Evolutionary conservation across 2,888 invertebrate genomes (phyloP).

Genomic region (Agonopterix arenella): DNA sequence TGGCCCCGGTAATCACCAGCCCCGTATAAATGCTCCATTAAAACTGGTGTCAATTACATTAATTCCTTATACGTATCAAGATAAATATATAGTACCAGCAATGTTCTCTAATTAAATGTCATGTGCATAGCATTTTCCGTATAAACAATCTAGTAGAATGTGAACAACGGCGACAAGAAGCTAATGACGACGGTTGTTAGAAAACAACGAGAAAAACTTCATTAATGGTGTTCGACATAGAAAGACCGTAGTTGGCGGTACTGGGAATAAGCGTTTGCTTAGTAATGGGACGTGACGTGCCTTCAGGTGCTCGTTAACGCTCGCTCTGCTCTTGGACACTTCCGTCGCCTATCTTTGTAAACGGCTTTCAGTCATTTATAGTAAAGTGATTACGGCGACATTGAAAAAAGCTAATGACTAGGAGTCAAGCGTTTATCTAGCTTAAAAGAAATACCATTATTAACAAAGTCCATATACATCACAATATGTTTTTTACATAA

Average conservation of each 20-base stretch:
- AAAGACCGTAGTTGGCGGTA: conserved; percentile 12
- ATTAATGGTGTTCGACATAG: conserved; percentile 23
- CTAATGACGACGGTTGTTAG: conserved; percentile 29
- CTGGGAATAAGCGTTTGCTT: conserved; percentile 2
- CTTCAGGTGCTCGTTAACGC: conserved; percentile 1
- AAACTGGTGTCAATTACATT: conserved; percentile 69
- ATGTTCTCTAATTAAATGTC: conserved; percentile 57
- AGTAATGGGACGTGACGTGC: conserved; percentile 1
- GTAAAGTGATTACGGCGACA: too few species aligned
- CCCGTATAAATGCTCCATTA: conserved; percentile 63
- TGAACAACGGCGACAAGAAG: conserved; percentile 34
- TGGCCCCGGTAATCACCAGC: conserved; percentile 53
- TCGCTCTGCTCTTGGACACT: not conserved
- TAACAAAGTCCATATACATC: too few species aligned
- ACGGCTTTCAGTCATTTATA: too few species aligned
- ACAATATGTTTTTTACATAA: too few species aligned
- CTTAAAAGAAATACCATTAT: not conserved
- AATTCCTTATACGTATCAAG: conserved; percentile 57
- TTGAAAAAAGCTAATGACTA: too few species aligned
- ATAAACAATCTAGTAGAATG: conserved; percentile 52
- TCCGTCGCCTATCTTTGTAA: not conserved
- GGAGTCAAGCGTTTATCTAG: not conserved
- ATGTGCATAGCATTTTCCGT: conserved; percentile 50
- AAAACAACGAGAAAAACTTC: conserved; percentile 31
- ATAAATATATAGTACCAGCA: conserved; percentile 48